Conservation (phyloP, 2,113 vertebrate species). For the Nesogale talazaci region DNA sequence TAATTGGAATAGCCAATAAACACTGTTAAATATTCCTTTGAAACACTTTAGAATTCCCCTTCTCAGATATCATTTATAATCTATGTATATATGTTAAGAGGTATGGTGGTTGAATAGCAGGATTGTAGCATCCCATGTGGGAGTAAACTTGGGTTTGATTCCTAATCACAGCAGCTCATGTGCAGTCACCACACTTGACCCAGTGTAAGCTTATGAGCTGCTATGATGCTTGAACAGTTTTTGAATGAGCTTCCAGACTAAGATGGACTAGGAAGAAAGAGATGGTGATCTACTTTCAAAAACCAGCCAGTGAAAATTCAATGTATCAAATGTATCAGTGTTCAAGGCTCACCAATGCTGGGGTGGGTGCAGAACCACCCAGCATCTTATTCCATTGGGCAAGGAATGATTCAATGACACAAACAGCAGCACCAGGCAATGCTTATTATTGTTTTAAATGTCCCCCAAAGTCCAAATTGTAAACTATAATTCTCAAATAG, state of each 20-base stretch:
- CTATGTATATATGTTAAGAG: not conserved
- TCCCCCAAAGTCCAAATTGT: constrained; percentile 26
- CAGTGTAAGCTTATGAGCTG: not conserved
- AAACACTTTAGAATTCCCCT: not conserved
- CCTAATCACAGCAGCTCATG: not conserved
- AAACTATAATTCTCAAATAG: not conserved
- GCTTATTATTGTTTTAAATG: constrained; percentile 20
- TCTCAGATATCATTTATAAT: constrained; percentile 27
- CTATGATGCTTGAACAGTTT: not conserved
- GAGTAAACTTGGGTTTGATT: not conserved
- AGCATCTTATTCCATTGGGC: not conserved
- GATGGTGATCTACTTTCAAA: not conserved
- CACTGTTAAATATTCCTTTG: not conserved
- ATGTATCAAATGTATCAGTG: not conserved
- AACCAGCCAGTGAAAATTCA: not conserved
- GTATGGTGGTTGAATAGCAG: not conserved
- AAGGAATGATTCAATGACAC: not conserved
- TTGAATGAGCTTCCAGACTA: not conserved
- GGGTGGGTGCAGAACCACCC: not conserved
- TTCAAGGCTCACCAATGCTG: not conserved
- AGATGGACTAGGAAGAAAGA: not conserved
- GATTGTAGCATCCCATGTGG: not conserved
- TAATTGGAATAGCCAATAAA: constrained; percentile 8
- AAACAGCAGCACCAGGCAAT: not conserved
- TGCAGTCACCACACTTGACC: not conserved